Percentiles rank a stretch among this genome's conserved stretches.
phyloP scores from a whole-genome alignment of 2,113 vertebrate genomes.

The Tonatia bakeri region DNA sequence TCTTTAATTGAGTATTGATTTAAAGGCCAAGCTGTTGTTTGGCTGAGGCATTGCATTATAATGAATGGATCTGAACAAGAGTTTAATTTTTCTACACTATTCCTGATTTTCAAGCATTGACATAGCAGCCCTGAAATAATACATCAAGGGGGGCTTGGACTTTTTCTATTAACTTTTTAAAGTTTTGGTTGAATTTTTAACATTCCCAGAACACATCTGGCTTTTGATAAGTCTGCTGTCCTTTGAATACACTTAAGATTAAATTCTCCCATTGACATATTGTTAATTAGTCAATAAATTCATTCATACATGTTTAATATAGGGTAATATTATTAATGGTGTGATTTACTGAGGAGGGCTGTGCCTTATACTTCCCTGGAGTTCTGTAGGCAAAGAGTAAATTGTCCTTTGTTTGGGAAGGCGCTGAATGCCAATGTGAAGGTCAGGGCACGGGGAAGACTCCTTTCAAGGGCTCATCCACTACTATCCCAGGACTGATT shows the following conservation, averaged over 20 bases:
- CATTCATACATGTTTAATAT: not conserved
- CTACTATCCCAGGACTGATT: not conserved
- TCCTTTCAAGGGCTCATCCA: not conserved
- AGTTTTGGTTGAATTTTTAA: constrained; percentile 10
- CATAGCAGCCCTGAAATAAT: constrained; percentile 5
- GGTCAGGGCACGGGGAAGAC: not conserved
- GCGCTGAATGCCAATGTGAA: not conserved
- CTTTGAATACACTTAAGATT: not conserved
- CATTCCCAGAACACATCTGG: not conserved
- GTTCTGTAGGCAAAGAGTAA: not conserved
- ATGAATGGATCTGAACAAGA: constrained; percentile 56
- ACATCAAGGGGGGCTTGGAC: not conserved
- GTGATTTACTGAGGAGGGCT: not conserved
- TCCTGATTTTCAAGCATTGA: constrained; percentile 25
- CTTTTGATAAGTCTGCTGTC: not conserved
- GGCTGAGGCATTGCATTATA: constrained; percentile 56
- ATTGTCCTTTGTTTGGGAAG: not conserved
- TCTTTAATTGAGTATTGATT: constrained; percentile 81
- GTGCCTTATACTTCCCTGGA: not conserved
- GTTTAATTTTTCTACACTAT: constrained; percentile 64
- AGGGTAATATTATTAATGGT: not conserved
- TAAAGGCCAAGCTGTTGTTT: constrained; percentile 68
- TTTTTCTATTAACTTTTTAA: constrained; percentile 1
- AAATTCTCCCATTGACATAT: not conserved
- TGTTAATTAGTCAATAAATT: not conserved